phyloP scores from a whole-genome alignment of 1,140 invertebrate genomes.

The Himalopsyche phryganea region DNA sequence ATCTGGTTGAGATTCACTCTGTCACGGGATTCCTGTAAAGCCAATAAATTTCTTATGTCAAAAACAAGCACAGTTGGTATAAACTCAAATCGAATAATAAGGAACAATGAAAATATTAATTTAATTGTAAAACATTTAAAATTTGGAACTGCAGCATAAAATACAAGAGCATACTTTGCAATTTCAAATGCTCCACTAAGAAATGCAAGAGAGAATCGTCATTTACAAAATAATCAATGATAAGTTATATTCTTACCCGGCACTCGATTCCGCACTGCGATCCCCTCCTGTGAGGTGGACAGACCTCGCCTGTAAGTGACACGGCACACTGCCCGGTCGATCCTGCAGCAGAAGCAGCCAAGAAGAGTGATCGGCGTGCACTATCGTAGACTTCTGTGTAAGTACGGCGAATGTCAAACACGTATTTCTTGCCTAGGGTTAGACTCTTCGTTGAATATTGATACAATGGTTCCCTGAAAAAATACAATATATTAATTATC shows the following conservation, averaged over 20 bases:
- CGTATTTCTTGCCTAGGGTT: conserved; percentile 79
- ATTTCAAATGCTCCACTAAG: not conserved
- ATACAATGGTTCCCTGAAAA: conserved; percentile 77
- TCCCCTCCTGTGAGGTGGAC: conserved; percentile 10
- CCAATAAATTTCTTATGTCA: not conserved
- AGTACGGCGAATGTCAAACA: conserved; percentile 83
- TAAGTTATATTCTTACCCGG: conserved; percentile 37
- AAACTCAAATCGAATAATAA: too few relatives aligned
- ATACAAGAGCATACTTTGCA: too few relatives aligned
- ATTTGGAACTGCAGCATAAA: too few relatives aligned
- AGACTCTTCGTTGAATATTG: conserved; percentile 88
- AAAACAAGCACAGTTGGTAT: too few relatives aligned
- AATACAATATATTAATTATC: too few relatives aligned
- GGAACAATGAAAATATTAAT: too few relatives aligned
- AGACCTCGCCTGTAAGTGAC: too few relatives aligned
- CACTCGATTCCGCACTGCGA: conserved; percentile 37
- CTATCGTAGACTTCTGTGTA: conserved; percentile 85
- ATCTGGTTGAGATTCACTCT: conserved; percentile 51
- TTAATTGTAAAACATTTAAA: too few relatives aligned
- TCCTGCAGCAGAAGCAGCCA: conserved; percentile 27
- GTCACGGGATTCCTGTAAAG: conserved; percentile 54
- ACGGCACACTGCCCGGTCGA: conserved; percentile 5
- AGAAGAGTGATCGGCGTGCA: conserved; percentile 68
- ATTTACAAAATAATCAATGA: not conserved
- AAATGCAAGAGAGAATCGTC: conserved; percentile 1